Base-by-base conservation (phyloP, 2,113 vertebrate genomes). In the Urocynchramus pylzowi region DNA sequence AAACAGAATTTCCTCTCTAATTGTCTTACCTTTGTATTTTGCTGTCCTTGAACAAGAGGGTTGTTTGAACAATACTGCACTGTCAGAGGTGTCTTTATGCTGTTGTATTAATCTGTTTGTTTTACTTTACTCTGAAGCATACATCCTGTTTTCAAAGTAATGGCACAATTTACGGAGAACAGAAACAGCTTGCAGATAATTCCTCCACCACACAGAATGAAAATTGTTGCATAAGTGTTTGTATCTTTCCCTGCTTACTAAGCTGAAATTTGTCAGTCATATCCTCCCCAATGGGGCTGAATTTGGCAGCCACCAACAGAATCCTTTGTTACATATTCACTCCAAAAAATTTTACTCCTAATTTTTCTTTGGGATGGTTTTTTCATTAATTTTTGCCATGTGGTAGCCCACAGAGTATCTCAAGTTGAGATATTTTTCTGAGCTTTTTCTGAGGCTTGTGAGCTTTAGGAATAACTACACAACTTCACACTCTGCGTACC, bases 141-240 rank as follows among this genome's bases (percentile, higher is more conserved):
- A 77, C 73, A 74, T 94, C 84, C 75, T 91, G 84, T 94, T 91
- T 93, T 77, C 87, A 80, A 54, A 95, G 75, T 59, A 65, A 70
- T 50, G 79, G 67, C 33, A 91, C 50, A 80, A 31, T 89, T 91
- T 61, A 68, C 23, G 6, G 57, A 79, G 53, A 84, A 63, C 42
- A 94, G 56, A 83, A 84, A 65, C 33, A 90, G 54, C 67, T 87
- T 91, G 69, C 41, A 73, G 70, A 47, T 87, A 71, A 76, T 94
- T 89, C 57, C 7, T 59, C 27, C 35, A 64, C 26, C 50, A 76
- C 28, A 81, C 35, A 54, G 54, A 91, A 77, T 54, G 42, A 67
- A 85, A 77, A 26, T 47, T 27, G 11, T 93, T 95, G 78, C 42
- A 11, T 24, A 80, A 69, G 21, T 67, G 61, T 73, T 73, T 67